Base-by-base conservation (phyloP, 2,113 vertebrate species). In the Colaptes auratus region DNA sequence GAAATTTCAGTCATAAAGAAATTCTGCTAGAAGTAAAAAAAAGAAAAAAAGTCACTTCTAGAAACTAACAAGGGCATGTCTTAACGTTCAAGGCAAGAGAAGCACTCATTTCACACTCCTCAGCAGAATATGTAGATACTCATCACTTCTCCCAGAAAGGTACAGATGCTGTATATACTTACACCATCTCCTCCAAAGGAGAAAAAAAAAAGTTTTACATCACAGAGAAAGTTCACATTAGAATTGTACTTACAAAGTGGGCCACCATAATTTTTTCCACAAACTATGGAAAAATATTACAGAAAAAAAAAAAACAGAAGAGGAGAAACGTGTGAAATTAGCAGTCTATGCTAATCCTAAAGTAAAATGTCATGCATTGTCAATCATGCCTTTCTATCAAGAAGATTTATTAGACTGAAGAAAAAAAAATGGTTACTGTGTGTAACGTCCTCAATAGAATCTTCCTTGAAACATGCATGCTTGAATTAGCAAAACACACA, bases 111-210 rank as follows among this genome's bases (percentile, higher is more conserved):
- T 81, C 59, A 85, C 72, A 53, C 17, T 92, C 67, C 73, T 55
- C 89, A 63, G 67, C 33, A 95, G 92, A 93, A 79, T 73, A 96
- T 48, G 63, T 28, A 96, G 95, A 59, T 86, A 79, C 28, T 86
- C 58, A 63, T 63, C 31, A 13, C 52, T 90, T 73, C 30, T 82
- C 84, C 80, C 69, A 78, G 48, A 74, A 42, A 82, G 21, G 24
- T 25, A 67, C 2, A 63, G 52, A 39, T 15, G 27, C 17, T 46
- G 2, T 60, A 76, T 79, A 70, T 39, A 16, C 81, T 96, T 93
- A 88, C 23, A 72, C 2, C 8, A 30, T 30, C 33, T 60, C 63
- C 42, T 56, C 58, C 66, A 67, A n/a, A n/a, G 15, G 17, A 27
- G 12, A 4, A 28, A 65, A 21, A 53, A 80, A 46, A 1, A 28